These are phyloP conservation scores for Melanotaenia parkinsoni DNA, from an alignment of 2,797 vertebrate genomes.

Conservation along the genomic window DNA sequence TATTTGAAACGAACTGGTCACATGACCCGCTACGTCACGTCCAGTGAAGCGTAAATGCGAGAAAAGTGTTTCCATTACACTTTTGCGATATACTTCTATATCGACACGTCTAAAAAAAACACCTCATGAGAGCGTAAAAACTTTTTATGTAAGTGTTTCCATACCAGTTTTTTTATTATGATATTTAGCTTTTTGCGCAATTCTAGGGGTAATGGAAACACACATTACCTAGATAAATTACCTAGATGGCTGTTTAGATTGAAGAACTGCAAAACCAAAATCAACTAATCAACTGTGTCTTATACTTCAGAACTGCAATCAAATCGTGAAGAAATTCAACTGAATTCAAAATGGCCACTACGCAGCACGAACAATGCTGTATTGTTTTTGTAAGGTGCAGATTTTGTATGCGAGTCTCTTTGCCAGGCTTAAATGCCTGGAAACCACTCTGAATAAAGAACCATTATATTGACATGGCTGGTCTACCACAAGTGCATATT, in stretches of 20 bases:
- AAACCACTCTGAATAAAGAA: not conserved
- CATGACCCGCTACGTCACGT: too few relatives aligned
- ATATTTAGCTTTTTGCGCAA: too few relatives aligned
- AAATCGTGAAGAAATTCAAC: not conserved
- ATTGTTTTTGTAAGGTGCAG: conserved; percentile 37
- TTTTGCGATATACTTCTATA: too few relatives aligned
- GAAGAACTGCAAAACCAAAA: not conserved
- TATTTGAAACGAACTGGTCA: too few relatives aligned
- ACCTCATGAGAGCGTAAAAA: too few relatives aligned
- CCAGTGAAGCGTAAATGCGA: too few relatives aligned
- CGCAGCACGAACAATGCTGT: conserved; percentile 38
- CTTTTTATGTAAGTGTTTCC: too few relatives aligned
- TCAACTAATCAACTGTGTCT: not conserved
- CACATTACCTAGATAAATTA: not conserved
- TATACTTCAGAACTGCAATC: not conserved
- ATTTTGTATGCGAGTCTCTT: conserved; percentile 12
- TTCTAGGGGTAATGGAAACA: too few relatives aligned
- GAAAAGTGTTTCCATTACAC: too few relatives aligned
- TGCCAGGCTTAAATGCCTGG: conserved; percentile 1
- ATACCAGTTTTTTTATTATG: too few relatives aligned
- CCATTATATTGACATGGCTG: not conserved
- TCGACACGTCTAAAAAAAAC: too few relatives aligned
- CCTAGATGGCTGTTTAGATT: not conserved
- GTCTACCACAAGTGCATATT: not conserved
- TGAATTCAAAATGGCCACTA: conserved; percentile 42